Percentiles rank a stretch among this genome's conserved stretches.
Conservation (phyloP, 2,888 invertebrate genomes). For the Cantharis lateralis region DNA sequence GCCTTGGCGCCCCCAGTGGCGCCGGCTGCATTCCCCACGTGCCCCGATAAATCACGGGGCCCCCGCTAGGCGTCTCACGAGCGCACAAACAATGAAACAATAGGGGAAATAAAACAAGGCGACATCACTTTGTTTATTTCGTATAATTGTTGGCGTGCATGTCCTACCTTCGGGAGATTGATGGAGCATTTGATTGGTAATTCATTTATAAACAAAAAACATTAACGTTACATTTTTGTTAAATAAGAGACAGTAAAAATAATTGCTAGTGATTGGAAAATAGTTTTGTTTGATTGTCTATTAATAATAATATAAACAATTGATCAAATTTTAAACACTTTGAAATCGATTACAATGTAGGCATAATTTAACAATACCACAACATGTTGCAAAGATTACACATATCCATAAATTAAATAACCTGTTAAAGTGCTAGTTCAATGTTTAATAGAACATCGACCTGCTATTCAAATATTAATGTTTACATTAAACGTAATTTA, state of each 20-base stretch:
- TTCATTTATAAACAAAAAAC: constrained; percentile 24
- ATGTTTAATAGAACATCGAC: background rate
- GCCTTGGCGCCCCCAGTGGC: constrained; percentile 56
- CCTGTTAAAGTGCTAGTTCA: background rate
- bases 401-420: constrained; percentile 2
- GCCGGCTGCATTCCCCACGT: constrained; percentile 56
- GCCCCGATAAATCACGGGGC: constrained; percentile 57
- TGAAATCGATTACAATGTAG: background rate
- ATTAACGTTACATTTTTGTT: background rate
- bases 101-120: constrained; percentile 57
- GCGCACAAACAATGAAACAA: constrained; percentile 57
- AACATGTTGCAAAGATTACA: background rate
- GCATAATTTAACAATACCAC: constrained; percentile 1
- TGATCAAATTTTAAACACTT: background rate
- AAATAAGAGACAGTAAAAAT: background rate
- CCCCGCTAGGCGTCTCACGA: constrained; percentile 55
- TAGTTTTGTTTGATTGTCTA: background rate
- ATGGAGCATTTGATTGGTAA: constrained; percentile 32
- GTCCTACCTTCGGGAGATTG: constrained; percentile 39
- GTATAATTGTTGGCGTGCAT: constrained; percentile 54
- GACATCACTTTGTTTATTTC: constrained; percentile 56
- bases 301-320: background rate
- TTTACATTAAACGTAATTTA: constrained; percentile 12
- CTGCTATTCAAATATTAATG: constrained; percentile 2
- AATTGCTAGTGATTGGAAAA: background rate